These are phyloP conservation scores for Melipona bicolor DNA, from an alignment of 2,888 invertebrate genomes.

Conservation along the genomic window DNA sequence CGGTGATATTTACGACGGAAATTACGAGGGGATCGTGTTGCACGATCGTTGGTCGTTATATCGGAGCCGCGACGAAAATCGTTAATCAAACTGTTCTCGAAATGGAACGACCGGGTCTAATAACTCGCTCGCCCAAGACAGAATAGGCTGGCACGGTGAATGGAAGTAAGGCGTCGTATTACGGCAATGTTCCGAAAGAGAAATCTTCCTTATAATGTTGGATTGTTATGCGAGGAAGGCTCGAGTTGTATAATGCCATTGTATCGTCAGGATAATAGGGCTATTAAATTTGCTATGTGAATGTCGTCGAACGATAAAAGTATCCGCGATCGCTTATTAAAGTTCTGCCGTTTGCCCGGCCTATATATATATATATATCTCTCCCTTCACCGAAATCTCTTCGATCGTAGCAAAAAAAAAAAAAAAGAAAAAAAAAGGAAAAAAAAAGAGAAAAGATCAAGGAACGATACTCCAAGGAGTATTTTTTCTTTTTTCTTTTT, in stretches of 20 bases:
- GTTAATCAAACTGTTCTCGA: constrained; percentile 63
- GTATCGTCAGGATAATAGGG: constrained; percentile 62
- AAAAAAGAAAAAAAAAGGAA: not conserved
- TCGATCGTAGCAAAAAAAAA: too few species aligned
- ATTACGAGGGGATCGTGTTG: constrained; percentile 39
- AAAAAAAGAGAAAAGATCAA: not conserved
- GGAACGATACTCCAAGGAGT: not conserved
- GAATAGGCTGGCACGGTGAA: constrained; percentile 66
- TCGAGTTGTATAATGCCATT: constrained; percentile 53
- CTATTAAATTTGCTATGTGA: constrained; percentile 58
- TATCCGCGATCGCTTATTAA: constrained; percentile 46
- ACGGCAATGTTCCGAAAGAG: constrained; percentile 59
- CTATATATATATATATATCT: not conserved
- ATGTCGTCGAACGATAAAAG: constrained; percentile 49
- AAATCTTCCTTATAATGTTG: constrained; percentile 64
- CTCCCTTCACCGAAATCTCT: not conserved
- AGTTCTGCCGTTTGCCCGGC: not conserved
- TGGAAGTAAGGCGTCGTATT: constrained; percentile 67
- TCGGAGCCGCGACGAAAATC: constrained; percentile 46
- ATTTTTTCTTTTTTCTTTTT: too few species aligned
- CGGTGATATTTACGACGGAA: constrained; percentile 45
- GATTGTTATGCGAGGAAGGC: constrained; percentile 63
- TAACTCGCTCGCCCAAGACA: constrained; percentile 60
- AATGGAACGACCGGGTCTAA: constrained; percentile 56
- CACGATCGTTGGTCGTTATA: constrained; percentile 46